A percentile compares a stretch with the other conserved stretches of the same genome.
Evolutionary conservation across 1,140 invertebrate species (phyloP).

Genomic region (Neodiprion fabricii): DNA sequence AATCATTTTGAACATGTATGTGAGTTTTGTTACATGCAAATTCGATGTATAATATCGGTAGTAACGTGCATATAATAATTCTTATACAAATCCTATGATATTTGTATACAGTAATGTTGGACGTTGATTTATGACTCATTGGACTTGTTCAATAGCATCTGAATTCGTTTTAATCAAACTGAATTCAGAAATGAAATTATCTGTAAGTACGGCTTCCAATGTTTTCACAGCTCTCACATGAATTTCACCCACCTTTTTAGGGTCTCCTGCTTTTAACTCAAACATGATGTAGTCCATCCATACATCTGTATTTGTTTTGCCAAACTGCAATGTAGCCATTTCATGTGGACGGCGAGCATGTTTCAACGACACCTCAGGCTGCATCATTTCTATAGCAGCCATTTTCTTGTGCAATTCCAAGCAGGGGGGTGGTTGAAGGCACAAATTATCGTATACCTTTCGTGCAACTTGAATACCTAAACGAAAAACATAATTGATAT

Average conservation of each 20-base stretch:
- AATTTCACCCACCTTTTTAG: conserved; percentile 52
- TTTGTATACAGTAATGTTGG: no score
- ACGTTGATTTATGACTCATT: not conserved
- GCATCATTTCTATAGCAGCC: conserved; percentile 59
- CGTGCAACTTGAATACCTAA: conserved; percentile 56
- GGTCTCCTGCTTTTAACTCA: conserved; percentile 62
- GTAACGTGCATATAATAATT: no score
- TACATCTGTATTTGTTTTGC: conserved; percentile 60
- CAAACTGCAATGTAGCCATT: conserved; percentile 60
- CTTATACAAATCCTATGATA: no score
- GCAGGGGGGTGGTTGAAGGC: conserved; percentile 53
- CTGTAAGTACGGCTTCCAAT: conserved; percentile 46
- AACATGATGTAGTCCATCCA: conserved; percentile 68
- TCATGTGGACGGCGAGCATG: conserved; percentile 56
- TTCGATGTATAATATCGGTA: no score
- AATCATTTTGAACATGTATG: no score
- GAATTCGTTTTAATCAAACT: conserved; percentile 46
- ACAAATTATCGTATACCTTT: conserved; percentile 52
- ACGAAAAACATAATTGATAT: conserved; percentile 25
- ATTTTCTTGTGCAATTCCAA: conserved; percentile 63
- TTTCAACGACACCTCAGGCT: conserved; percentile 51
- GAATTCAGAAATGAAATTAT: conserved; percentile 53
- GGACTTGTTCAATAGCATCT: conserved; percentile 27
- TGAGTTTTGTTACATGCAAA: no score
- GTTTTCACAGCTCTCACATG: conserved; percentile 61